These are phyloP conservation scores for Tethea ocularis DNA, from an alignment of 2,888 invertebrate genomes.

Conservation along the genomic window DNA sequence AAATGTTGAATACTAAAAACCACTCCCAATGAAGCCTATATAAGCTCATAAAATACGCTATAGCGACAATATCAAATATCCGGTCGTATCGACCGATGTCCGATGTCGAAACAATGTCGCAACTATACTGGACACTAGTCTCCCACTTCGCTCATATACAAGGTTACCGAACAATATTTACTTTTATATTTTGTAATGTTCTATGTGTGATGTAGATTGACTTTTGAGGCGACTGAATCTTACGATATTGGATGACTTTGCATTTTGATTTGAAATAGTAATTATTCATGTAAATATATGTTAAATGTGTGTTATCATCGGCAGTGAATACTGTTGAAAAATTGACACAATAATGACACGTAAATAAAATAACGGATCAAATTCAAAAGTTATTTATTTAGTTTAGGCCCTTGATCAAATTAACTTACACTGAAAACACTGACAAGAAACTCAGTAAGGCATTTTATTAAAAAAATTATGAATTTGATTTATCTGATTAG, in stretches of 20 bases:
- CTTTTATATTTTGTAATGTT: constrained; percentile 23
- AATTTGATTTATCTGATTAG: too few species aligned
- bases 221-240: background rate
- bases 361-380: too few species aligned
- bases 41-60: background rate
- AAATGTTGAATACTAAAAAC: too few species aligned
- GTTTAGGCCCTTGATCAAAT: too few species aligned
- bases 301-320: too few species aligned
- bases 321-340: too few species aligned
- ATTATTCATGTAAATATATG: too few species aligned
- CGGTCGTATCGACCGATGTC: constrained; percentile 4
- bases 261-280: background rate
- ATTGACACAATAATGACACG: too few species aligned
- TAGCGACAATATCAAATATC: background rate
- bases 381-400: too few species aligned
- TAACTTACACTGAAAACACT: too few species aligned
- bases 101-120: constrained; percentile 7
- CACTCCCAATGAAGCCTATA: background rate
- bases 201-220: background rate
- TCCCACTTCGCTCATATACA: constrained; percentile 27
- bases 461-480: too few species aligned
- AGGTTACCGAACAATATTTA: constrained; percentile 25
- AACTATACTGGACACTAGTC: background rate
- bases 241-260: background rate
- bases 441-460: too few species aligned